Evolutionary conservation across 2,113 vertebrate genomes (phyloP).

Genomic region (Telmatochromis bifrenatus): DNA sequence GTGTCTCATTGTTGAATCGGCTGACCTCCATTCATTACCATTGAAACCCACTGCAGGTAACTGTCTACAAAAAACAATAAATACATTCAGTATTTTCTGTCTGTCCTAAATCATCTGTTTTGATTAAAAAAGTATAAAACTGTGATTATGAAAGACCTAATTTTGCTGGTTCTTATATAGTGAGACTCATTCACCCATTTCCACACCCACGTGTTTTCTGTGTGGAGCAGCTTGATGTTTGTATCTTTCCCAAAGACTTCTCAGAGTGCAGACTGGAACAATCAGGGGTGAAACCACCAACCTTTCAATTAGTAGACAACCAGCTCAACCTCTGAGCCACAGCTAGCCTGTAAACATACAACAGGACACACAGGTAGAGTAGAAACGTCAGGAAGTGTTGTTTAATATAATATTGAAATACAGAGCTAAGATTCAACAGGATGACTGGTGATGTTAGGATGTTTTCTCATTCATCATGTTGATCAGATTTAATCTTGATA

Average conservation of each 20-base stretch:
- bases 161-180: not conserved
- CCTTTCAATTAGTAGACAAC: not conserved
- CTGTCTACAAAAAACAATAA: not conserved
- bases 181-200: not conserved
- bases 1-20: not conserved
- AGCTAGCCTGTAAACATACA: fast-evolving
- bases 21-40: not conserved
- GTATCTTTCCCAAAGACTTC: not conserved
- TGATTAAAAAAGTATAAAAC: fast-evolving
- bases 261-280: not conserved
- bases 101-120: fast-evolving
- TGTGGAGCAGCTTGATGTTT: not conserved
- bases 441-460: not conserved
- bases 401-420: not conserved
- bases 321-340: not conserved
- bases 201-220: fast-evolving
- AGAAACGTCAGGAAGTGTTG: not conserved
- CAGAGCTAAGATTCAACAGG: fast-evolving
- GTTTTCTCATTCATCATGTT: not conserved
- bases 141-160: fast-evolving
- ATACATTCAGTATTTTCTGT: not conserved
- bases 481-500: not conserved
- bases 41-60: fast-evolving
- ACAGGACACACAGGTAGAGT: not conserved
- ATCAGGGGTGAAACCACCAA: not conserved